Base-by-base conservation (phyloP, 64 coral and sea anemone genomes). In the Exaiptasia diaphana region DNA sequence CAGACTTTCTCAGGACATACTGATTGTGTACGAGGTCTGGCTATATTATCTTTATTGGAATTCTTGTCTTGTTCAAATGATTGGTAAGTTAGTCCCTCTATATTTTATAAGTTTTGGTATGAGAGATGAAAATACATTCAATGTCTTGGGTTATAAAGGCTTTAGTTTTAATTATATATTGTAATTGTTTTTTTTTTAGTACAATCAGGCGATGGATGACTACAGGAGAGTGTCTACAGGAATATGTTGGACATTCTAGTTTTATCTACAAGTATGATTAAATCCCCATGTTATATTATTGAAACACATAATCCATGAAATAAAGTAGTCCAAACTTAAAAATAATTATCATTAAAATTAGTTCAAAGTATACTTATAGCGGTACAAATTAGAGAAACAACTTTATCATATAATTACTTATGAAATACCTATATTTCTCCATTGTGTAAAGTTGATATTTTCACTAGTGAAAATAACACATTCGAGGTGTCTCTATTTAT, bases 181-280 rank as follows among this genome's bases (percentile, higher is more conserved):
- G n/a, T n/a, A n/a, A n/a, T n/a, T 64, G 7, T 36, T 65, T 35
- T 33, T 56, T 65, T 55, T 61, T 1, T n/a, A 97, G 93, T 72
- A 97, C 89, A 17, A 91, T 97, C 15, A 53, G 93, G 74, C 57
- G 83, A 24, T 97, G 93, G 93, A 74, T 87, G 79, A 91, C 73
- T 5, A 97, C 83, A 24, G 93, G 93, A 25, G 93, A 97, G 58
- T 91, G 88, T 63, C 55, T 97, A 21, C 88, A 91, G 34, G 84
- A 88, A 8, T 92, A 84, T 62, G 68, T 84, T 83, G 93, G 93
- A 83, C 93, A 97, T 72, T 83, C 88, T 68, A 91, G 85, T 63
- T 97, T 97, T 50, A 91, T 97, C 34, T 97, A 97, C 79, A 88
- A 83, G 93, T 97, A 75, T n/a, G n/a, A n/a, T n/a, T n/a, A n/a